Evolutionary conservation across 64 coral and sea anemone genomes (phyloP), one percentile per base, ranked within the genome.

Genomic region (Acropora yongei): DNA sequence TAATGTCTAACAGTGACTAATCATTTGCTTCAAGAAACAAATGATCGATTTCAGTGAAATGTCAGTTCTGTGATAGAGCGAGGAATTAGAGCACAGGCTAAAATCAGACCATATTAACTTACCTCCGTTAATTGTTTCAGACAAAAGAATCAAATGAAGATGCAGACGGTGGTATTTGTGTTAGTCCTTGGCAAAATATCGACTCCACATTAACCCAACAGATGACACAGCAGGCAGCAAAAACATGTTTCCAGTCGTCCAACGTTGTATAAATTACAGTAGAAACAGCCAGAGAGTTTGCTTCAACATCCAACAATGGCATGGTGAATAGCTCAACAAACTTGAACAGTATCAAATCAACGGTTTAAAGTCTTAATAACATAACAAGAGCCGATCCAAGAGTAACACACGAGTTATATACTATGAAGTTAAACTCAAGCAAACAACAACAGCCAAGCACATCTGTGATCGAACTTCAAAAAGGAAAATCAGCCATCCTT

Each of bases 171-270:
- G 75, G 75, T 77, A 77, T 47, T 77, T 48, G 42, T 77, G 75
- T 77, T 63, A 63, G 77, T 79, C 48, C 77, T 53, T 79, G 77
- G 77, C 48, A 14, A 53, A 79, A 79, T 53, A n/a, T 79, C 47
- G 77, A 79, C 77, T 79, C 77, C 77, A 79, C 47, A 50, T 79
- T 79, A 79, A 51, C 58, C 58, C 58, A 79, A 49, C 77, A 79
- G 77, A 79, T 79, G 77, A 79, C 47, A 79, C 77, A 79, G 53
- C 77, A 79, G 77, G 77, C 77, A 79, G 77, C 77, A 1, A 79
- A 79, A 79, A 79, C 69, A 72, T 50, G 20, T 51, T 79, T 79
- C 77, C 77, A 79, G 77, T 79, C 47, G 77, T 79, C 77, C 47
- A 79, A 55, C 4, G 77, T 51, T 6, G 47, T 79, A 79, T 46